A percentile compares a stretch with the other conserved stretches of the same genome.
Conservation (phyloP, 2,797 vertebrate genomes). For the Cephalopachus bancanus region DNA sequence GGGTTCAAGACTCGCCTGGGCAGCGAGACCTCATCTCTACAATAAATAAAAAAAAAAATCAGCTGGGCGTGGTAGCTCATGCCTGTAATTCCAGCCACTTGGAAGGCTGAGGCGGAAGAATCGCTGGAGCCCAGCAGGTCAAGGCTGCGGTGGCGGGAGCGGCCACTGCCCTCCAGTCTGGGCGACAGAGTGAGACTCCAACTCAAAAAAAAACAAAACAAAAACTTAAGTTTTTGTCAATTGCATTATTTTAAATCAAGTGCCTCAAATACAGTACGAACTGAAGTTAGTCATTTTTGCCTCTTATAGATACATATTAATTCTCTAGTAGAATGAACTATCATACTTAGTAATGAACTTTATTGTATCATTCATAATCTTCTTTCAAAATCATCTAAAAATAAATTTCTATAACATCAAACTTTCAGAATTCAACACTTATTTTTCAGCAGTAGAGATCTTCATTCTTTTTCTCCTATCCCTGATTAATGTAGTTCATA, state of each 20-base stretch:
- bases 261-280: background rate
- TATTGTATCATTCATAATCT: background rate
- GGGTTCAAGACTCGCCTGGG: too few species aligned
- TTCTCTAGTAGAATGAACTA: background rate
- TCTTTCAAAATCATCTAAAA: constrained; percentile 41
- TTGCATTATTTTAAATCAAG: background rate
- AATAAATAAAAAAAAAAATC: too few species aligned
- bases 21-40: too few species aligned
- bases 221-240: background rate
- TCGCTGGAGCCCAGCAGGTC: too few species aligned
- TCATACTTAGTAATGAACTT: background rate
- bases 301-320: background rate
- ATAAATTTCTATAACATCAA: constrained; percentile 12
- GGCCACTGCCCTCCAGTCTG: too few species aligned
- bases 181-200: too few species aligned
- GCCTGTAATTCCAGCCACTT: too few species aligned
- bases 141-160: too few species aligned
- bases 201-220: too few species aligned
- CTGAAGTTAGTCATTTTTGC: background rate
- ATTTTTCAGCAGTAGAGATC: background rate
- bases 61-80: too few species aligned
- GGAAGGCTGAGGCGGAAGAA: too few species aligned
- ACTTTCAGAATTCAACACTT: constrained; percentile 13
- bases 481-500: background rate
- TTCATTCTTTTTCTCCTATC: background rate